phyloP scores from a whole-genome alignment of 2,113 vertebrate species.

The Carlito syrichta region DNA sequence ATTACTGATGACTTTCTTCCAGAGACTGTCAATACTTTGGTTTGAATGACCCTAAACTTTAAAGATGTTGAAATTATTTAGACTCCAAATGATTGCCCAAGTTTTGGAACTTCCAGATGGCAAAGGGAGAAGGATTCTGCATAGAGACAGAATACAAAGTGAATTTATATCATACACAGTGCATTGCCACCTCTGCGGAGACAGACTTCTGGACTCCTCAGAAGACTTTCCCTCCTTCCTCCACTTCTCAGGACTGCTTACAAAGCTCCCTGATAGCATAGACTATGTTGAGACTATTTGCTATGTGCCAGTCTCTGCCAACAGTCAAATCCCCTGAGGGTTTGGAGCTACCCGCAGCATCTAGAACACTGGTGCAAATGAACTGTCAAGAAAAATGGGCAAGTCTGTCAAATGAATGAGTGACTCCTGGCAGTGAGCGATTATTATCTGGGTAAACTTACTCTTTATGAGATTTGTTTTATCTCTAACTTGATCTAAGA shows the following conservation, averaged over 20 bases:
- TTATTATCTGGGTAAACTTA: background rate
- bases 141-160: background rate
- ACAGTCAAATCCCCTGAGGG: background rate
- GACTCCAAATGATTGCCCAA: background rate
- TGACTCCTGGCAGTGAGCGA: background rate
- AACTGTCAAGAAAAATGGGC: background rate
- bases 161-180: background rate
- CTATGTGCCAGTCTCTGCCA: background rate
- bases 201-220: background rate
- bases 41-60: background rate
- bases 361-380: background rate
- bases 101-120: background rate
- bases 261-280: no score
- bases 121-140: background rate
- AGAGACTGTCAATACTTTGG: background rate
- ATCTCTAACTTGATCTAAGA: slow-evolving; percentile 19
- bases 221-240: background rate
- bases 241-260: background rate
- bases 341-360: background rate
- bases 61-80: background rate
- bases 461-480: background rate
- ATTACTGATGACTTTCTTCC: background rate
- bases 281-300: background rate
- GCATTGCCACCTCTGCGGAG: background rate
- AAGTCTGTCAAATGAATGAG: background rate